These are phyloP conservation scores for Leptinotarsa rubiginosa DNA, from an alignment of 2,888 invertebrate genomes.

Conservation along the genomic window DNA sequence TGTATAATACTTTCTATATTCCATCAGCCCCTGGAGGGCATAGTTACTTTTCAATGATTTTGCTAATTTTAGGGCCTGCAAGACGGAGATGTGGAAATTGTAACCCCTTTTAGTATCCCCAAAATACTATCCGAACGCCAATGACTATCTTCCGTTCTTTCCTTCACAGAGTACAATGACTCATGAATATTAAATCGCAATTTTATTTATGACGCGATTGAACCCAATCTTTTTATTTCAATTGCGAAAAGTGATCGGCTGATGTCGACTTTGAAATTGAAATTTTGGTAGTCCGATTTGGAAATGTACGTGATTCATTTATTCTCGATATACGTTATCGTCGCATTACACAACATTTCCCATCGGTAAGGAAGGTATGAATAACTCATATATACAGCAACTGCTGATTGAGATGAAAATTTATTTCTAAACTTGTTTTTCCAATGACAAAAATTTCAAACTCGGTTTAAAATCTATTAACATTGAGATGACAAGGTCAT, in stretches of 20 bases:
- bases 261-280: background rate
- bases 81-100: no score
- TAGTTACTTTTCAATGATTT: no score
- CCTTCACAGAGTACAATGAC: slow-evolving; percentile 32
- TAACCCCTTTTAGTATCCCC: no score
- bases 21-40: no score
- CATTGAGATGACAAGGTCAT: no score
- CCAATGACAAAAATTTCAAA: no score
- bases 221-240: slow-evolving; percentile 15
- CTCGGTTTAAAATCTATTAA: no score
- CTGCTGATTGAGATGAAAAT: no score
- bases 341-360: no score
- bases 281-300: background rate
- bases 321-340: background rate
- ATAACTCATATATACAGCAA: background rate
- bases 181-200: slow-evolving; percentile 42
- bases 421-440: no score
- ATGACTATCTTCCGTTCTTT: background rate
- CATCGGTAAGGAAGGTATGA: background rate
- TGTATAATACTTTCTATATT: no score
- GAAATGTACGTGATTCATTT: background rate
- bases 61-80: no score
- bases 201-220: slow-evolving; percentile 34
- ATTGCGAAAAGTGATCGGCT: slow-evolving; percentile 5
- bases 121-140: background rate